Base-by-base conservation (phyloP, 1,140 invertebrate species). In the Arion vulgaris region DNA sequence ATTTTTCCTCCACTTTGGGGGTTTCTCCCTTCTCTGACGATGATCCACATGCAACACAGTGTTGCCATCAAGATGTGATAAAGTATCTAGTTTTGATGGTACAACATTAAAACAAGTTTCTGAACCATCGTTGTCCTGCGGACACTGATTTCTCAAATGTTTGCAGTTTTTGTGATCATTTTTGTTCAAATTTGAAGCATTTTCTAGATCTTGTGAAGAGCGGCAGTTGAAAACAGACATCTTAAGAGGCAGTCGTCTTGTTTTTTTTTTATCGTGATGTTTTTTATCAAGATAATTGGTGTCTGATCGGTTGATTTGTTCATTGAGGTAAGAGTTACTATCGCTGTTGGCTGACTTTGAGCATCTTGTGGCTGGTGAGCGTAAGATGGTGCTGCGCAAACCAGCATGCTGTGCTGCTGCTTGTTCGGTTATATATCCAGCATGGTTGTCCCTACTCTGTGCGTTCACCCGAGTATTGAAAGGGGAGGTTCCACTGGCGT, bases 381-480 rank as follows among this genome's bases (percentile, higher is more conserved):
- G 38, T 28, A 9, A 23, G 36, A n/a, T 39, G 71, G 41, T 11
- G 5, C n/a, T 7, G 34, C 26, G 17, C 5, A 41, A 36, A 39
- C 28, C 15, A 39, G 71, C 34, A 73, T 73, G 9, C 23, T 49
- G 41, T 73, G 71, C 9, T 41, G 71, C 71, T 73, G 71, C 38
- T 26, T 23, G 41, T 28, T 28, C 71, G 78, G 66, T 41, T 66
- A 74, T 32, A 36, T 73, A 2, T 73, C 53, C 69, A 81, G 80
- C 80, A 81, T 81, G 80, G 80, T 32, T 74, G 19, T 81, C 71
- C 15, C 23, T 38, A 26, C n/a, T 71, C 38, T 17, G 45, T 74
- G 80, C 80, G 71, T 73, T 81, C 80, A 62, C 80, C 80, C 71
- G 71, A 71, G 68, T 73, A 80, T 81, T 71, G 82, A 85, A 41